phyloP scores from a whole-genome alignment of 92 coral and sea anemone species.

The Umimayanthus chanpuru region DNA sequence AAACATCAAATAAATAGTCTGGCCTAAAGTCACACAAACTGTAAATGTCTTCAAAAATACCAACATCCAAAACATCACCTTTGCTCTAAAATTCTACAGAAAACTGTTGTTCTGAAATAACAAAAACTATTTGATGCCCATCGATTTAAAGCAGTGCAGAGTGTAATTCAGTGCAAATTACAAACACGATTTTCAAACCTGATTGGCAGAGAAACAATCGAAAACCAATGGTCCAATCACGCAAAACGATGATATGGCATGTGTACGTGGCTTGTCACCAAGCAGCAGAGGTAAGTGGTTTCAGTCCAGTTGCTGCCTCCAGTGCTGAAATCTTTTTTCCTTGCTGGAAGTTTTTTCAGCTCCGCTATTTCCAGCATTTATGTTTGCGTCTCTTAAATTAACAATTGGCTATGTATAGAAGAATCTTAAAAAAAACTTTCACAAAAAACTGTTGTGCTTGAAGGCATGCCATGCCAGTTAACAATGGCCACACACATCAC shows the following conservation, averaged over 20 bases:
- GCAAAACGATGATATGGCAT: slow-evolving; percentile 7
- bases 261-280: background rate
- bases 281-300: background rate
- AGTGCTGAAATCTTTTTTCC: background rate
- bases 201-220: background rate
- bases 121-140: background rate
- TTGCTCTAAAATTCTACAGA: background rate
- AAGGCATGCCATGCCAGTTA: background rate
- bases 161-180: slow-evolving; percentile 9
- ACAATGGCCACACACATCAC: background rate
- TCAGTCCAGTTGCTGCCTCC: background rate
- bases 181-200: slow-evolving; percentile 1
- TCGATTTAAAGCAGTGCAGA: background rate
- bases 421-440: background rate
- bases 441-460: background rate
- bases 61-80: background rate
- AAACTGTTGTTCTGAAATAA: no score
- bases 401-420: background rate
- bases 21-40: background rate
- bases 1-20: background rate
- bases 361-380: background rate
- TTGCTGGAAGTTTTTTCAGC: background rate
- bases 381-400: background rate
- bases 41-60: background rate
- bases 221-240: slow-evolving; percentile 10